Base-by-base conservation (phyloP, 2,797 vertebrate genomes). In the Falco biarmicus region DNA sequence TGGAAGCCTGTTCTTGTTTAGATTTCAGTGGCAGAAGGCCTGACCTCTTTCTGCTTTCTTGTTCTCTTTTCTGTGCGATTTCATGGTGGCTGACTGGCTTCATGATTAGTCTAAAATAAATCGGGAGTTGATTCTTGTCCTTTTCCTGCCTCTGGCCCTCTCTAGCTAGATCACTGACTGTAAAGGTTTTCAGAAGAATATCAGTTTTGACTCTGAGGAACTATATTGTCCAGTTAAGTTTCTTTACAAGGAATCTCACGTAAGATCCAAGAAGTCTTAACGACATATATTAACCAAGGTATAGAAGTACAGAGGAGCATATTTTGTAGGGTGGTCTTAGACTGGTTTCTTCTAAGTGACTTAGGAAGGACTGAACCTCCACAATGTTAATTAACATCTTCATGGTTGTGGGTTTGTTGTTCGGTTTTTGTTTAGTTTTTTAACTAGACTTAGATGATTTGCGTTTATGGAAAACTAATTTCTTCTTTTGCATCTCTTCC, bases 401-500 rank as follows among this genome's bases (percentile, higher is more conserved):
- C 59, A 79, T 92, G 47, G 5, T 79, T 87, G 29, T 75, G 76
- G 31, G 11, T 60, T 95, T 87, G 9, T 81, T 82, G 32, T 9
- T 71, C 78, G 63, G 6, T 8, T 47, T 63, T 39, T n/a, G 13
- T 7, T 84, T 61, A 13, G 3, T 1, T 59, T 74, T 53, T 84
- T 54, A 80, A 50, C 39, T 83, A 76, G 54, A 20, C 43, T 92
- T 80, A 43, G 11, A 41, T 95, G 39, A 32, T 92, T 83, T 95
- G 74, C n/a, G 2, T 53, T 77, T 92, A 87, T 92, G 41, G 86
- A 96, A 89, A 96, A 60, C 87, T 98, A 96, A 98, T 96, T 92
- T 87, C 25, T 91, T 50, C 70, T 92, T 97, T 91, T 97, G 54
- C 77, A 59, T 98, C 93, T 98, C 26, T 98, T 97, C 93, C 98